Base-by-base conservation (phyloP, 2,888 invertebrate species). In the Tachina grossa region DNA sequence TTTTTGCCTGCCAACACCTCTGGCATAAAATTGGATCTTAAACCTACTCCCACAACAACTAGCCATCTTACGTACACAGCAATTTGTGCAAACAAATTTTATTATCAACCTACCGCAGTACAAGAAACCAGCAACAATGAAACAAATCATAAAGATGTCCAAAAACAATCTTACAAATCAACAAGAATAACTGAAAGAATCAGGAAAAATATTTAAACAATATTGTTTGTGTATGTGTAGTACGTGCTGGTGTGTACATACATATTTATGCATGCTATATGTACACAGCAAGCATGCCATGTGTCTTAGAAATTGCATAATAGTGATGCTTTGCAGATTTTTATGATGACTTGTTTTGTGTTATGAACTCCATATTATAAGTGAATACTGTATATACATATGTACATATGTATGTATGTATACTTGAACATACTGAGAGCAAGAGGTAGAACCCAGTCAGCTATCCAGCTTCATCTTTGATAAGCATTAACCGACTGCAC, bases 401-500 rank as follows among this genome's bases (percentile, higher is more conserved):
- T 31, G 31, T 31, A 39, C 13, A n/a, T 39, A 16, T 2, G n/a
- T 10, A 31, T 61, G 31, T 14, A 31, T 8, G 39, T 57, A 10
- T 53, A 22, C 10, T 5, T 22, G 22, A 55, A 11, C 16, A 61
- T 16, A 76, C 45, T 57, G 65, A 72, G 79, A 71, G 72, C 72
- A 83, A 81, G 72, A 86, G 86, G 84, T 80, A 85, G 84, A 79
- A 82, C 86, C 87, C 68, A 74, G 80, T 55, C 79, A 80, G 78
- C 81, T 84, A 85, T 83, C 81, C 81, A 84, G 83, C 72, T 88
- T 83, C 89, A 92, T 92, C 91, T 89, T 88, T 90, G 91, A 92
- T 92, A 92, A 92, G 89, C 87, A 81, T 85, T 85, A 88, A 88
- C 51, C 59, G 83, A 90, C 91, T 92, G 91, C 91, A 91, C 92